Base-by-base conservation (phyloP, 1,140 invertebrate genomes). In the Rhopalosiphum maidis region DNA sequence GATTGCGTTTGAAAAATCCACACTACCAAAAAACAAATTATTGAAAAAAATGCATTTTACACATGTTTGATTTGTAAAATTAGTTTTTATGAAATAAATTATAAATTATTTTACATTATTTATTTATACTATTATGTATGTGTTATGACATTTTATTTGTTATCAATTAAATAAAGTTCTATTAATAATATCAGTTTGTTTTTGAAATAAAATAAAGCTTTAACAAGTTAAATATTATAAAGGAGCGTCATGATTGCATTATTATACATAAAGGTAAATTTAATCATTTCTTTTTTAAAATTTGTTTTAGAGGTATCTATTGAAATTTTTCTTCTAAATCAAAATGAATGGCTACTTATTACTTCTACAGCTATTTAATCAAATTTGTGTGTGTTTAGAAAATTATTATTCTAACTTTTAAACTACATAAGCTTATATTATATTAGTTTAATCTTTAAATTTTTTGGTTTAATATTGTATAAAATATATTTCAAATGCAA, bases 1-100 rank as follows among this genome's bases (percentile, higher is more conserved):
- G 96, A 95, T 98, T 98, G 94, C 98, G 96, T 95, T 98, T 98
- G 96, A 99, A 99, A 96, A 99, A 99, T 93, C 98, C 98, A 95
- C 97, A 97, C 98, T 99, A 95, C 55, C 94, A 95, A 55, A 5
- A 41, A 25, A 37, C 18, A 94, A 92, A 93, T 35, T 35, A 90
- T 83, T 60, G 18, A n/a, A 60, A 68, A 30, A 30, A n/a, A 35
- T 77, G 35, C 41, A 41, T 60, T 89, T 68, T 93, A 21, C 21
- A 48, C 0, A 35, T 35, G 9, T 85, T 55, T 37, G 8, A 51
- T 54, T 37, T 94, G 82, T 94, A 43, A 21, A n/a, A 2, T 25
- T 60, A 60, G 55, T 60, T 60, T 60, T 60, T 60, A 60, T 60
- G 3, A 18, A 51, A 51, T 15, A 51, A 51, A 41, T 41, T 2